phyloP scores from a whole-genome alignment of 2,113 vertebrate species.

The Oplegnathus fasciatus region DNA sequence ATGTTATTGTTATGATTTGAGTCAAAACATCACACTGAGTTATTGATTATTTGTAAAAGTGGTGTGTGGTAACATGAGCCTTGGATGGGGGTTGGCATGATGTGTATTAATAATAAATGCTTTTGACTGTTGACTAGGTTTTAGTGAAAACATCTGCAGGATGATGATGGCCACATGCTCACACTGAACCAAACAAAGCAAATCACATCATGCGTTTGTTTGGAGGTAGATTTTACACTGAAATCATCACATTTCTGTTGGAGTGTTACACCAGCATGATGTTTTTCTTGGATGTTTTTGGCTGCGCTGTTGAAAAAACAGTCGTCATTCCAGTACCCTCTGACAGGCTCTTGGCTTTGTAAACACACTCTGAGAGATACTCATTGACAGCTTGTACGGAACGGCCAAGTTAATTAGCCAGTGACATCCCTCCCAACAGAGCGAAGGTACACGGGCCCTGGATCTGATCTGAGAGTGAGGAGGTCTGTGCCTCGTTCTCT shows the following conservation, averaged over 20 bases:
- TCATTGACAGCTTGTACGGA: conserved; percentile 23
- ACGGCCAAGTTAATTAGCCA: background rate
- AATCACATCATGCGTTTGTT: conserved; percentile 5
- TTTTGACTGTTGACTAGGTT: background rate
- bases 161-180: conserved; percentile 11
- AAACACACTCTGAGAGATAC: background rate
- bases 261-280: background rate
- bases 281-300: background rate
- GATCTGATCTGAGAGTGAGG: background rate
- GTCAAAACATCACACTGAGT: conserved; percentile 18
- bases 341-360: background rate
- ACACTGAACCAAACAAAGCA: background rate
- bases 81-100: background rate
- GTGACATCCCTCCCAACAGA: conserved; percentile 4
- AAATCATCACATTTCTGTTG: background rate
- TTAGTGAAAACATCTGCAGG: conserved; percentile 33
- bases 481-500: background rate
- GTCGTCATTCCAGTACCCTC: background rate
- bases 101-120: conserved; percentile 51
- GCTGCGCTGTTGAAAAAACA: background rate
- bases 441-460: background rate
- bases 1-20: background rate
- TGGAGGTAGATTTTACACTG: background rate
- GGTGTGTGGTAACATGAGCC: conserved; percentile 36
- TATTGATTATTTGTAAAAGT: conserved; percentile 53